Base-by-base conservation (phyloP, 2,888 invertebrate species). In the Adelphocoris suturalis region DNA sequence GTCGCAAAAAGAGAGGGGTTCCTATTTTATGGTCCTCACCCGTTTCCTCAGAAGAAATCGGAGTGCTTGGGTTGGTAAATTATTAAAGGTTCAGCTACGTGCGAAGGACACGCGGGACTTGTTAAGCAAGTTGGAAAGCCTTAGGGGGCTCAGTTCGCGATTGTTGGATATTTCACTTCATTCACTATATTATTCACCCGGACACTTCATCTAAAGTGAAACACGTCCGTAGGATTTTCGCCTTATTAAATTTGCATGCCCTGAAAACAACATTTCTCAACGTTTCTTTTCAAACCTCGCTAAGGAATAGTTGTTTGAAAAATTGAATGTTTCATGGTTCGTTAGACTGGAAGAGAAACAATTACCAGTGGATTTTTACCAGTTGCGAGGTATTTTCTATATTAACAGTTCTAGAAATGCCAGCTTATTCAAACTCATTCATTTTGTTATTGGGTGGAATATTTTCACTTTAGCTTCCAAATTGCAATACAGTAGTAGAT, bases 131-230 rank as follows among this genome's bases (percentile, higher is more conserved):
- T 61, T 19, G 19, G 61, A 61, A 19, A n/a, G n/a, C 19, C 61
- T n/a, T 19, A n/a, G 19, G 61, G n/a, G 61, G 61, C 61, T 61
- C 61, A 61, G 61, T 61, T 61, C 19, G 61, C 61, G 61, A 61
- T 61, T 61, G 61, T 19, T 61, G 61, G 52, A 52, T 52, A 7
- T 52, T 52, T 52, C 52, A 52, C 52, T 52, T 52, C 52, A 61
- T 16, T 19, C n/a, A 9, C 61, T 61, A n/a, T 61, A 61, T 61
- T 61, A 61, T 61, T 61, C 19, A 61, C 61, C 9, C 19, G n/a
- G 61, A 16, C 61, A 19, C 19, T 61, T 61, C 61, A 61, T 61
- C 61, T n/a, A 61, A 19, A 61, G n/a, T 61, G n/a, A 61, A 61
- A 61, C 61, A 61, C 61, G 19, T 61, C 9, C 19, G n/a, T n/a